Base-by-base conservation (phyloP, 2,888 invertebrate species). In the Nymphalis c-album region DNA sequence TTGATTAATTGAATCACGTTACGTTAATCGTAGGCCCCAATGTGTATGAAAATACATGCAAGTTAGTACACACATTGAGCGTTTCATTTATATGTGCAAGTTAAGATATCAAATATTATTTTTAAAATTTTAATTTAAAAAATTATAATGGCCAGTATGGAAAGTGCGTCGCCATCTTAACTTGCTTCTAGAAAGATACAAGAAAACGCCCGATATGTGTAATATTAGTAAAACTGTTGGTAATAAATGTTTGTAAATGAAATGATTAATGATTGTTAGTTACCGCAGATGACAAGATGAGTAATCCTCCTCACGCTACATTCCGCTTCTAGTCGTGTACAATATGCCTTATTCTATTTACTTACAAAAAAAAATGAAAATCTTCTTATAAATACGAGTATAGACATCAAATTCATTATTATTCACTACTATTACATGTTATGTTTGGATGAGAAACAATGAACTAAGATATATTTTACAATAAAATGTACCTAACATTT, bases 231-330 rank as follows among this genome's bases (percentile, higher is more conserved):
- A 18, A 18, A 65, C 53, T 8, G 26, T 26, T 7, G 35, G 13
- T 51, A 22, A 18, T 16, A 64, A 31, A 2, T 31, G n/a, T 13
- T 64, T 20, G 26, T 18, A 8, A 60, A 65, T 65, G 65, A 60
- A 60, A 53, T 65, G 60, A 60, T 59, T 18, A 64, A 64, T 64
- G 64, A n/a, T 59, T 60, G 65, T 65, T 65, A 65, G 65, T 65
- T 65, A 65, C 65, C 65, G 53, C 53, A 65, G 20, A 17, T 60
- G 47, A 65, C 20, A 45, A 51, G 65, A 18, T 22, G 65, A 31
- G 26, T 55, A 35, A n/a, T 26, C 53, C 31, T 55, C 31, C 55
- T 55, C 55, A 55, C 55, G 26, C 26, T 31, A 31, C 35, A 48
- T 48, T 18, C 55, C 55, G 55, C 55, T 55, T 31, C 55, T 55